Evolutionary conservation across 2,888 invertebrate species (phyloP), one percentile per base, ranked within the genome.

Genomic region (Myopa tessellatipennis): DNA sequence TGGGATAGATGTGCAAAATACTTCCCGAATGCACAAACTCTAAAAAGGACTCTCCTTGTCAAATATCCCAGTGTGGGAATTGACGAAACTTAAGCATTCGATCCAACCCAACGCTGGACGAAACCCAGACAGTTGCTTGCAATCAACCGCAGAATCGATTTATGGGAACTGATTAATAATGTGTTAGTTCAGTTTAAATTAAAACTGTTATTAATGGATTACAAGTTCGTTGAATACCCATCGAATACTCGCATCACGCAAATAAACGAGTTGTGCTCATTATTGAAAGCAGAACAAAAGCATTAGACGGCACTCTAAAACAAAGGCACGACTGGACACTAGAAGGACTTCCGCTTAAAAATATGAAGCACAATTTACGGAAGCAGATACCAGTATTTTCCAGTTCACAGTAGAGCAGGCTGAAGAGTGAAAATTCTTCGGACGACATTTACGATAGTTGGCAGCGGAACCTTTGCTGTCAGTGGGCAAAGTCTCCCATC

Each of bases 341-440:
- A 79, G 82, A 79, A 81, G 78, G 80, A 83, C 82, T 83, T 81
- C 82, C 82, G 79, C 82, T 65, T 45, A 26, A 40, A 75, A 68
- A 68, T 50, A 71, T 76, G 63, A 76, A 76, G 70, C 76, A 63
- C 70, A 70, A 76, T 76, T 38, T 52, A 76, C 63, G 40, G 10
- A 63, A 50, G 36, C 69, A 76, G 76, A 76, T 61, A 71, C 55
- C n/a, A 71, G 60, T 38, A 76, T 69, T 75, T 74, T 74, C 58
- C 67, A 61, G 65, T 55, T 65, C 63, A 70, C 18, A 63, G 38
- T 34, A 71, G 50, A 16, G 40, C 65, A 74, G 61, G 36, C 36
- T 34, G 36, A 52, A 60, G 60, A 58, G 60, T 60, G 55, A 16
- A 69, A 26, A 50, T 69, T 38, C 45, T 26, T 69, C 50, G 52